Base-by-base conservation (phyloP, 2,888 invertebrate species). In the Sicus ferrugineus region DNA sequence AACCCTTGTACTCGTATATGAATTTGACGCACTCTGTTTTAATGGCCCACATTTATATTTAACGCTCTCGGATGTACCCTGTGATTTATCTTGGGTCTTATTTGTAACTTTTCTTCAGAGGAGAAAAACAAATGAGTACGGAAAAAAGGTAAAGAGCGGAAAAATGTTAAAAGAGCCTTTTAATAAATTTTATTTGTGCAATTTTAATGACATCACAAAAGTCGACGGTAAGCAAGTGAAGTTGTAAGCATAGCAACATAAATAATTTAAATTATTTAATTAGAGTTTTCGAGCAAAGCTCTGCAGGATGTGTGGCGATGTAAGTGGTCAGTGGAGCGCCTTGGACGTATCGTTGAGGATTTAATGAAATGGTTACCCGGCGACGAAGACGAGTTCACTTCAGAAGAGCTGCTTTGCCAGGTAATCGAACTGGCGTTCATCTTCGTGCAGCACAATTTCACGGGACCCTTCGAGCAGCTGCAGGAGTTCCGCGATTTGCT, bases 361-460 rank as follows among this genome's bases (percentile, higher is more conserved):
- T 58, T 30, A 46, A 11, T 52, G 9, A 42, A 26, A 6, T 46
- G 42, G 38, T 3, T 1, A 0, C 50, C 30, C 0, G n/a, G 16
- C 0, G 9, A 28, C 3, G 26, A 23, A 28, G 21, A 26, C n/a
- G 58, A 66, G 28, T 28, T 64, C 52, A 46, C 21, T 9, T 54
- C 73, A 0, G 30, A 68, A 0, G 30, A 73, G 9, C 66, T 78
- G 9, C 42, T 79, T 1, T 72, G 89, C 65, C 73, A 78, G 26
- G 92, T 90, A 2, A 87, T 93, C 21, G 88, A 91, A 46, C 88
- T 90, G 74, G 85, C 94, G 31, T 86, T 92, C 63, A 87, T 88
- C 30, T 96, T 95, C 85, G 88, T 93, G 67, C 92, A 94, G 82
- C 88, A 88, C 66, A 96, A 96, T 85, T 96, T 94, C 89, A 91